phyloP scores from a whole-genome alignment of 2,797 vertebrate genomes.

The Malurus leucopterus region DNA sequence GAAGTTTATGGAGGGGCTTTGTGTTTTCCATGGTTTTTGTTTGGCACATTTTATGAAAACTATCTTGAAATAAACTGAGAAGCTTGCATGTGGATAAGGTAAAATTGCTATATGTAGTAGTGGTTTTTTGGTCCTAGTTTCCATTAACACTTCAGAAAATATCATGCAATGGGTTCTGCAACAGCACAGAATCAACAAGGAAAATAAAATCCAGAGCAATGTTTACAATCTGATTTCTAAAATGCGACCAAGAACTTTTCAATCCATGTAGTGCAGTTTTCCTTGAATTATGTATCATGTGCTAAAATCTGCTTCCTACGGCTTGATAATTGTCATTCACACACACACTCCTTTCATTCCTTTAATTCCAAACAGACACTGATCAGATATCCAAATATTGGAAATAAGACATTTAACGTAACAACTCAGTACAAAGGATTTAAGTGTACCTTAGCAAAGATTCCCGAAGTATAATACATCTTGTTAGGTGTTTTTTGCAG shows the following conservation, averaged over 20 bases:
- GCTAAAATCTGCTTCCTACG: neutral
- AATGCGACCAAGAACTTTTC: neutral
- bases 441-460: neutral
- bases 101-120: neutral
- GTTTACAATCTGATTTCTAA: neutral
- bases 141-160: neutral
- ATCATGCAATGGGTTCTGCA: neutral
- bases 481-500: neutral
- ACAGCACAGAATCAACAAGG: neutral
- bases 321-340: neutral
- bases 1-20: neutral
- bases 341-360: neutral
- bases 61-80: neutral
- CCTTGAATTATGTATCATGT: neutral
- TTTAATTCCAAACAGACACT: neutral
- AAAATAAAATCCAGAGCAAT: neutral
- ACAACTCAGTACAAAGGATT: neutral
- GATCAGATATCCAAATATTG: neutral
- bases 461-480: neutral
- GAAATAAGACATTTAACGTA: fast-evolving
- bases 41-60: neutral
- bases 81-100: neutral
- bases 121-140: neutral
- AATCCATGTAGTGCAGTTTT: neutral
- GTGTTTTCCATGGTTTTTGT: neutral